These are phyloP conservation scores for Drosophila lowei DNA, from an alignment of 1,140 invertebrate species.

Conservation along the genomic window DNA sequence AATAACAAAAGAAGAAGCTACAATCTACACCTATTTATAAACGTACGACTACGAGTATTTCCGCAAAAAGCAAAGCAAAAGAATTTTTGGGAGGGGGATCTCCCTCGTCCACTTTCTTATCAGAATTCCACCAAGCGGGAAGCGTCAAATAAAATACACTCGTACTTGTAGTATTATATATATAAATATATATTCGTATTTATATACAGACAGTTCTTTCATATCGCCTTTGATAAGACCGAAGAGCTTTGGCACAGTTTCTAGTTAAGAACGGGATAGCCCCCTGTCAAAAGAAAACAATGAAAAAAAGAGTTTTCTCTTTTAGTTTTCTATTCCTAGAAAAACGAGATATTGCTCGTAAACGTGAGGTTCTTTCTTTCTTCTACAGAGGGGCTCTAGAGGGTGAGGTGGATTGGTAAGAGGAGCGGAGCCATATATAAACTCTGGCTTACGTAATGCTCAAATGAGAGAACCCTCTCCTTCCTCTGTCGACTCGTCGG, in stretches of 20 bases:
- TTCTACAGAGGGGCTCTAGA: not conserved
- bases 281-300: not conserved
- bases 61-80: conserved; percentile 17
- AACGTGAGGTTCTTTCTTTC: conserved; percentile 6
- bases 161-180: not conserved
- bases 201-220: not conserved
- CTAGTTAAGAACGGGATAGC: conserved; percentile 29
- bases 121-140: conserved; percentile 12
- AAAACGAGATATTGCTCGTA: not conserved
- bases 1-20: conserved; percentile 23
- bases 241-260: conserved; percentile 40
- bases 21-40: not conserved
- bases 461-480: not conserved
- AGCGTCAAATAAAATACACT: conserved; percentile 17
- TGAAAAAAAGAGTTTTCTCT: conserved; percentile 18
- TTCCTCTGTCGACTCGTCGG: not conserved
- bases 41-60: conserved; percentile 16
- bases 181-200: too few relatives aligned
- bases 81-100: conserved; percentile 34
- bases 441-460: conserved; percentile 44
- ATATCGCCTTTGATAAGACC: conserved; percentile 33
- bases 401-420: not conserved
- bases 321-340: conserved; percentile 18
- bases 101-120: conserved; percentile 12
- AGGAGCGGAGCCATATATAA: conserved; percentile 24